Evolutionary conservation across 2,797 vertebrate genomes (phyloP).

Genomic region (Alectoris magna): DNA sequence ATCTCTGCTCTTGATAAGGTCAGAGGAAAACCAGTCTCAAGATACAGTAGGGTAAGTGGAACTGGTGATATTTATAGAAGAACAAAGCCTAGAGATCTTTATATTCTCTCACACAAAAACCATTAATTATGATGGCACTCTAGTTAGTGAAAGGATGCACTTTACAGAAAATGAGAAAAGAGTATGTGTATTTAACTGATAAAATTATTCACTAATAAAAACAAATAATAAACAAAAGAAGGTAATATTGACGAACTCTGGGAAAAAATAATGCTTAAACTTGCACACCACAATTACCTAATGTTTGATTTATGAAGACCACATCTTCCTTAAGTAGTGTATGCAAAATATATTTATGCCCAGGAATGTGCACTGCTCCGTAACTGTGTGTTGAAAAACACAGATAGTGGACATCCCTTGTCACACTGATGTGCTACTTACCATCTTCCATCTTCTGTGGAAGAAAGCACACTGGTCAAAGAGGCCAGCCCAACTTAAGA

Average conservation of each 20-base stretch:
- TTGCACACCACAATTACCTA: neutral
- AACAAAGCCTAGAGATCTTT: slow-evolving; percentile 27
- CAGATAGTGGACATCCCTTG: neutral
- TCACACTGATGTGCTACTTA: neutral
- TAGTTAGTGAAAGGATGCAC: neutral
- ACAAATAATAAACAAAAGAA: neutral
- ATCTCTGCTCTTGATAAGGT: slow-evolving; percentile 31
- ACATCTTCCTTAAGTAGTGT: neutral
- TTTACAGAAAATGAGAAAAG: neutral
- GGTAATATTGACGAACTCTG: neutral
- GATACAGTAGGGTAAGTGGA: neutral
- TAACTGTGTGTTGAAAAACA: neutral
- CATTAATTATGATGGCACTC: neutral
- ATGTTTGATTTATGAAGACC: neutral
- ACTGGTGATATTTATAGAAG: slow-evolving; percentile 42
- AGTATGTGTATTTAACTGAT: neutral
- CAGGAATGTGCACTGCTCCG: neutral
- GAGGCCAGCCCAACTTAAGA: neutral
- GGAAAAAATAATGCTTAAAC: neutral
- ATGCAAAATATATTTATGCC: neutral
- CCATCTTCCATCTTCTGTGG: neutral
- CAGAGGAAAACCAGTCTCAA: slow-evolving; percentile 21
- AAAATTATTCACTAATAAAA: neutral
- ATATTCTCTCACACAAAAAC: neutral
- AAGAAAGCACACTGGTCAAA: neutral